phyloP scores from a whole-genome alignment of 2,888 invertebrate genomes.

The Clunio marinus region DNA sequence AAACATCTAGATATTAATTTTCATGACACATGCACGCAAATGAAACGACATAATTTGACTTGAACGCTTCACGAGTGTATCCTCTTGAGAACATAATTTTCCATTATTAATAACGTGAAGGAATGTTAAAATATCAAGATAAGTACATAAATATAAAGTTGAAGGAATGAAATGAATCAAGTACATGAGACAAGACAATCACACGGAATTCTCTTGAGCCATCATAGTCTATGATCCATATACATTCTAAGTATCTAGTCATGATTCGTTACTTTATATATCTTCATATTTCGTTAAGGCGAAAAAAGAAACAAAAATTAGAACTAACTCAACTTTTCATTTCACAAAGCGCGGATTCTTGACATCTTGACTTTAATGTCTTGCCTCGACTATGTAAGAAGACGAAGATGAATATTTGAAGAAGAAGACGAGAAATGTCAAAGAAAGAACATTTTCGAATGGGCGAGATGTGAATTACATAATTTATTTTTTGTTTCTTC shows the following conservation, averaged over 20 bases:
- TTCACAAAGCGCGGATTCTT: conserved; percentile 9
- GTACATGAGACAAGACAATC: not conserved
- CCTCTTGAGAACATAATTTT: not conserved
- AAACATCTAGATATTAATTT: conserved; percentile 9
- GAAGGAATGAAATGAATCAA: not conserved
- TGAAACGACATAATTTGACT: conserved; percentile 26
- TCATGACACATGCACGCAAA: conserved; percentile 31
- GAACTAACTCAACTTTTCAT: not conserved
- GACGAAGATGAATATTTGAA: not conserved
- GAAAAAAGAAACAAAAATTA: too few relatives aligned
- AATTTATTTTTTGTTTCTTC: not conserved
- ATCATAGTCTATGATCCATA: not conserved
- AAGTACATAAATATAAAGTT: not conserved
- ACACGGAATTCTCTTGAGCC: not conserved
- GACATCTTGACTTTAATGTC: not conserved
- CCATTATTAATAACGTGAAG: conserved; percentile 31
- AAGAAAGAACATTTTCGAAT: conserved; percentile 1
- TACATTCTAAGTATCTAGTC: too few relatives aligned
- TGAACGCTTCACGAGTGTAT: conserved; percentile 1
- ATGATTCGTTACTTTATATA: not conserved
- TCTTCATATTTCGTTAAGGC: not conserved
- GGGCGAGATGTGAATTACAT: not conserved
- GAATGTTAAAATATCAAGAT: not conserved
- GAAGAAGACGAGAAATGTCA: not conserved
- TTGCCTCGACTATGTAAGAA: not conserved